Base-by-base conservation (phyloP, 2,113 vertebrate genomes). In the Cyprinodon tularosa region DNA sequence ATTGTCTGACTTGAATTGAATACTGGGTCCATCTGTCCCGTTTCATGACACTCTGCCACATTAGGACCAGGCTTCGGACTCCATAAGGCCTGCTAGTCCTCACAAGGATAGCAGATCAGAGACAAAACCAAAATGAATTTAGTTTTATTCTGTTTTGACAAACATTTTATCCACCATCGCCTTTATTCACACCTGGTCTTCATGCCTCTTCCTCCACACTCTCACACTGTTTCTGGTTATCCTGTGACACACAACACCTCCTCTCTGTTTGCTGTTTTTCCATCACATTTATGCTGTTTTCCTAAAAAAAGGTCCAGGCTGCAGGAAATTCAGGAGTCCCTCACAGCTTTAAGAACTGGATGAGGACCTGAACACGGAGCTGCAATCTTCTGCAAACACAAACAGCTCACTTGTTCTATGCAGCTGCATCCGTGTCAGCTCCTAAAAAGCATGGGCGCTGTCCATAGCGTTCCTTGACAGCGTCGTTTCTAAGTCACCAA, bases 101-200 rank as follows among this genome's bases (percentile, higher is more conserved):
- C 29, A 29, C 29, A 29, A 29, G 29, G 29, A 53, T 13, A 20
- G 20, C 50, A 53, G 4, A 53, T 53, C 13, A 53, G 1, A 2
- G 12, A 7, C 44, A 45, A 45, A 45, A 45, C 44, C 12, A 45
- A 2, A 7, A 20, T 20, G 20, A 53, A 53, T 20, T 20, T 8
- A 14, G 20, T 53, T 20, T n/a, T 20, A n/a, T 53, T 53, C 5
- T 53, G 17, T 53, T 14, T 7, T 53, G 50, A 53, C 2, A 45
- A 45, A 9, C 44, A 10, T 57, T 57, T 4, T n/a, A 57, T 57
- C 50, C 17, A 7, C 20, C 45, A 71, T 81, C 57, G 61, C 62
- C 80, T 76, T 83, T 69, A 86, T 80, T 86, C 79, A 81, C 83
- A 77, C 70, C 73, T 83, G n/a, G 39, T 68, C 67, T 84, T 82